Evolutionary conservation across 2,797 vertebrate species (phyloP).

Genomic region (Lagodon rhomboides): DNA sequence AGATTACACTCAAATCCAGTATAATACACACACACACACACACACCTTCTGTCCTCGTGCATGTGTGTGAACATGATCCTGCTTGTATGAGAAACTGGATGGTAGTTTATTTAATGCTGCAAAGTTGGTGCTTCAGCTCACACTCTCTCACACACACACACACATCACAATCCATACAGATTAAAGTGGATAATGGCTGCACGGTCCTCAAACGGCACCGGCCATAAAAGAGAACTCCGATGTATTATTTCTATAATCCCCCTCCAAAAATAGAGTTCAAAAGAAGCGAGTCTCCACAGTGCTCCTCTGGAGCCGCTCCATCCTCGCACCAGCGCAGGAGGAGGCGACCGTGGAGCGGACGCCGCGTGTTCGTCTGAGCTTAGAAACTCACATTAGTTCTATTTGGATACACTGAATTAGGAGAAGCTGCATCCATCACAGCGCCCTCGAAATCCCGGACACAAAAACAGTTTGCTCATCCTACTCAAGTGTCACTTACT

Average conservation of each 20-base stretch:
- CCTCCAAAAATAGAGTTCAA: conserved; percentile 65
- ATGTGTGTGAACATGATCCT: conserved; percentile 31
- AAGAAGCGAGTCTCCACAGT: conserved; percentile 26
- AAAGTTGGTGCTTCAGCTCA: conserved; percentile 8
- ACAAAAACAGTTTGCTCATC: conserved; percentile 38
- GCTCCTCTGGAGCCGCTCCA: conserved; percentile 23
- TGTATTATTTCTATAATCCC: conserved; percentile 75
- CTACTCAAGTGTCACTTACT: conserved; percentile 38
- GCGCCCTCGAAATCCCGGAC: background rate
- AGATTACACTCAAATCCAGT: conserved; percentile 64
- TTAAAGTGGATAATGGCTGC: conserved; percentile 57
- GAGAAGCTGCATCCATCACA: conserved; percentile 42
- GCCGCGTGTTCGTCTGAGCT: conserved; percentile 57
- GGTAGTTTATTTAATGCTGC: conserved; percentile 19
- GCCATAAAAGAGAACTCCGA: conserved; percentile 49
- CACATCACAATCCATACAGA: conserved; percentile 25
- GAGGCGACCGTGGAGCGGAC: conserved; percentile 47
- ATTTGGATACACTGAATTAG: conserved; percentile 45
- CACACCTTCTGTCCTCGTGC: background rate
- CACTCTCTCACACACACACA: background rate
- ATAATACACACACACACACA: conserved; percentile 34
- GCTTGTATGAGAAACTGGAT: background rate
- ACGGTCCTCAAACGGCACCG: conserved; percentile 42
- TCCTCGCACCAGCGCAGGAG: conserved; percentile 9
- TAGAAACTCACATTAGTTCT: conserved; percentile 52